Conservation (phyloP, 37 sponge, comb jelly and placozoan genomes). For the Mnemiopsis leidyi region DNA sequence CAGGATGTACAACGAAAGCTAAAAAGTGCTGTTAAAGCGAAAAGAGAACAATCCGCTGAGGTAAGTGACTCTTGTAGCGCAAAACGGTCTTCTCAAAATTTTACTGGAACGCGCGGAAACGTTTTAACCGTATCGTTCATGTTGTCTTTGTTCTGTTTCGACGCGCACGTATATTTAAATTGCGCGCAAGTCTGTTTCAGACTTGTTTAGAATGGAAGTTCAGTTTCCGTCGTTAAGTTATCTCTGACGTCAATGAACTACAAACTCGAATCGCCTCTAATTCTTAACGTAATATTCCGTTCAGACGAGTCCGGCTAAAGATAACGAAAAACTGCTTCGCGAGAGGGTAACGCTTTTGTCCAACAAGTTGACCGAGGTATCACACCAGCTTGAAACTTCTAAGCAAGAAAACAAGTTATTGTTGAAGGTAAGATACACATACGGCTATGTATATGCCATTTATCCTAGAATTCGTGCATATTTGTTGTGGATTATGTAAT, state of each 20-base stretch:
- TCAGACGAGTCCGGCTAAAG: slow-evolving; percentile 14
- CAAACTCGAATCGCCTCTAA: too few relatives aligned
- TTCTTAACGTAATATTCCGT: background rate
- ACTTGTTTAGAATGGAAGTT: background rate
- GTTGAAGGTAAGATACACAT: background rate
- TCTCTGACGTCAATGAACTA: background rate
- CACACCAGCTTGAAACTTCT: background rate
- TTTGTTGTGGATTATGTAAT: too few relatives aligned
- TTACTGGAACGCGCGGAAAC: background rate
- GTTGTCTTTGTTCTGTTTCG: background rate
- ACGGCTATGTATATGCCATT: too few relatives aligned
- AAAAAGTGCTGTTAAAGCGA: slow-evolving; percentile 44
- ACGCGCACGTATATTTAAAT: background rate
- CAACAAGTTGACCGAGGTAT: background rate
- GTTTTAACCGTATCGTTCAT: background rate
- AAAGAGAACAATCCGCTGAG: background rate
- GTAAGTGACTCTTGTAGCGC: background rate
- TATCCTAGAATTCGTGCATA: too few relatives aligned
- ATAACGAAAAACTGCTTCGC: background rate
- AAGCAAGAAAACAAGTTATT: slow-evolving; percentile 52
- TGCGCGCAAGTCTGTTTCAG: background rate
- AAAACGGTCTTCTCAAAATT: background rate
- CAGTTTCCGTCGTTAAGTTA: background rate
- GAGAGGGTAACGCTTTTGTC: background rate
- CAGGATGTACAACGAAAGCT: slow-evolving; percentile 51